phyloP scores from a whole-genome alignment of 2,113 vertebrate genomes.

The Pipra filicauda region DNA sequence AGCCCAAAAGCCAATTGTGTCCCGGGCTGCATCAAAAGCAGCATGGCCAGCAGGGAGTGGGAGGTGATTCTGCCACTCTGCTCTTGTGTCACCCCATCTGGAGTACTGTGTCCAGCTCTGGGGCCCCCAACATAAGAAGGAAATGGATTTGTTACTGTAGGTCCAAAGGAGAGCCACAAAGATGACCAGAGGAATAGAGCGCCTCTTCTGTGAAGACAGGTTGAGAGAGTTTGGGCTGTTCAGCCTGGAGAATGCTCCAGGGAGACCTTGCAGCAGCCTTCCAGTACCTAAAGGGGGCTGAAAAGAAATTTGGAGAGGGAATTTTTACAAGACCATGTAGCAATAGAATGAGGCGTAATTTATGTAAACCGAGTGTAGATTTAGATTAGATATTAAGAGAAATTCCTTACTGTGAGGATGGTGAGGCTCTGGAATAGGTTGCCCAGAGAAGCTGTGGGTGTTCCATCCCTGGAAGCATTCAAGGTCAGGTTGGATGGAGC shows the following conservation, averaged over 20 bases:
- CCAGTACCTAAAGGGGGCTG: background rate
- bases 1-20: background rate
- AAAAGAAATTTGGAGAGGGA: background rate
- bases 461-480: background rate
- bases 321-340: background rate
- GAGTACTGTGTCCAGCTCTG: background rate
- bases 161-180: too few species aligned
- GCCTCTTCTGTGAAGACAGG: background rate
- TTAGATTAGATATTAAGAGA: background rate
- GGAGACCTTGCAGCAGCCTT: background rate
- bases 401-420: background rate
- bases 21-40: background rate
- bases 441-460: background rate
- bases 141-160: background rate
- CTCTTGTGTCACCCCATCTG: background rate
- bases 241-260: background rate
- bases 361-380: background rate
- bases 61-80: background rate
- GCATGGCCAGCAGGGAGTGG: rapidly evolving
- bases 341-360: background rate
- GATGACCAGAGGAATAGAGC: background rate
- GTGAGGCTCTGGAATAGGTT: background rate
- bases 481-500: too few species aligned
- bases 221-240: background rate
- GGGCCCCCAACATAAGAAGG: background rate